Evolutionary conservation across 2,113 vertebrate genomes (phyloP).

Genomic region (Corythornis vintsioides): DNA sequence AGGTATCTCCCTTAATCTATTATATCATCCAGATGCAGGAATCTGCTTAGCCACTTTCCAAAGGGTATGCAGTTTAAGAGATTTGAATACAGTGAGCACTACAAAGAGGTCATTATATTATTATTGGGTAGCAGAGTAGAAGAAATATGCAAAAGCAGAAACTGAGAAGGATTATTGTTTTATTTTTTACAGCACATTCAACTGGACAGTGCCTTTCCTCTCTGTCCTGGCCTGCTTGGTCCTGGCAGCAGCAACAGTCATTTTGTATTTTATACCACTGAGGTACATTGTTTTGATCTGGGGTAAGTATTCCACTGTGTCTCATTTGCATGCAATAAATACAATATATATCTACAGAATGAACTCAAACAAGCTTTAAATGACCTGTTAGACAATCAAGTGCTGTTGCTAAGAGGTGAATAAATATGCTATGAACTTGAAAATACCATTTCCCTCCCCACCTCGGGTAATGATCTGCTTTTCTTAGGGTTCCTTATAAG

Average conservation of each 20-base stretch:
- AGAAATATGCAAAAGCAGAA: not conserved
- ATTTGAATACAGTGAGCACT: not conserved
- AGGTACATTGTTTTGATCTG: conserved; percentile 93
- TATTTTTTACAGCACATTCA: conserved; percentile 85
- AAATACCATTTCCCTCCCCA: not conserved
- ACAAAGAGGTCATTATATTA: not conserved
- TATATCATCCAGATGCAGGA: not conserved
- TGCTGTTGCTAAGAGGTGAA: not conserved
- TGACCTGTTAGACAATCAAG: not conserved
- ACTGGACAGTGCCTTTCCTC: conserved; percentile 95
- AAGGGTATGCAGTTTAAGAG: not conserved
- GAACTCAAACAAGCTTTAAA: conserved; percentile 35
- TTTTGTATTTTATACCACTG: conserved; percentile 87
- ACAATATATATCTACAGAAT: not conserved
- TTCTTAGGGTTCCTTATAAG: not conserved
- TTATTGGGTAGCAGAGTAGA: not conserved
- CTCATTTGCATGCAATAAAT: conserved; percentile 24
- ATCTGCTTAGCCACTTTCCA: not conserved
- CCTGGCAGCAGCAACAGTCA: conserved; percentile 76
- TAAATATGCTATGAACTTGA: conserved; percentile 20
- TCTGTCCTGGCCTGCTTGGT: conserved; percentile 86
- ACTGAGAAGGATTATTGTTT: not conserved
- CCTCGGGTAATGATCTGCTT: not conserved
- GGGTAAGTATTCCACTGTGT: conserved; percentile 84
- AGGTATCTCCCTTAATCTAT: not conserved